Evolutionary conservation across 2,888 invertebrate genomes (phyloP), one percentile per base, ranked within the genome.

Genomic region (Diarsia rubi): DNA sequence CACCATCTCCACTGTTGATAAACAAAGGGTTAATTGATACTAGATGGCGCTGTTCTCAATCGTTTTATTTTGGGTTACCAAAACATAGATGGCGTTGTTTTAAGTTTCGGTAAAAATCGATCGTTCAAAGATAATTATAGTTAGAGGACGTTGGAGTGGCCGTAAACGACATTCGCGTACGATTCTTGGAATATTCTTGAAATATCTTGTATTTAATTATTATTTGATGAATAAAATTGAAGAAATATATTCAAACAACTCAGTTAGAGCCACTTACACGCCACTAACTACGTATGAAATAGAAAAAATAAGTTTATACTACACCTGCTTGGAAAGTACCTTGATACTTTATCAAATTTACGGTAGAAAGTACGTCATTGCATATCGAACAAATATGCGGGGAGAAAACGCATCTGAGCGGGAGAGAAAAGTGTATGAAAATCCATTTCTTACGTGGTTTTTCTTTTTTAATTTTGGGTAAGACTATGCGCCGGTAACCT

Each of bases 1-100:
- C 42, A 97, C 97, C 97, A 97, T 97, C 89, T 97, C 97, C 97
- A 97, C 97, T 97, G 94, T 64, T 89, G 91, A 82, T 52, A 4
- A 72, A 77, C 68, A 69, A 79, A 63, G n/a, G 24, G 44, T 85
- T 78, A 85, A 67, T 70, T 45, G 60, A 62, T 66, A 69, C 64
- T 72, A 83, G 72, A 81, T 73, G 74, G 66, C 44, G 82, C 37
- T 70, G 64, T 73, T 49, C 16, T 45, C 8, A 75, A 19, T 14
- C 19, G 9, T 21, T 9, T 5, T 12, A 52, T 37, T 66, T 59
- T 5, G 4, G 6, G 6, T 3, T 8, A 42, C 19, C 14, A 4
- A 69, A 52, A 63, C 8, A 63, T 27, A 83, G 79, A 79, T 78
- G 83, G 83, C 66, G 59, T 42, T 69, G 60, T 68, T n/a, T 31